Percentiles rank a stretch among this genome's conserved stretches.
These are phyloP conservation scores for Axea sp. DNA, from an alignment of 2,888 invertebrate genomes.

Conservation along the genomic window DNA sequence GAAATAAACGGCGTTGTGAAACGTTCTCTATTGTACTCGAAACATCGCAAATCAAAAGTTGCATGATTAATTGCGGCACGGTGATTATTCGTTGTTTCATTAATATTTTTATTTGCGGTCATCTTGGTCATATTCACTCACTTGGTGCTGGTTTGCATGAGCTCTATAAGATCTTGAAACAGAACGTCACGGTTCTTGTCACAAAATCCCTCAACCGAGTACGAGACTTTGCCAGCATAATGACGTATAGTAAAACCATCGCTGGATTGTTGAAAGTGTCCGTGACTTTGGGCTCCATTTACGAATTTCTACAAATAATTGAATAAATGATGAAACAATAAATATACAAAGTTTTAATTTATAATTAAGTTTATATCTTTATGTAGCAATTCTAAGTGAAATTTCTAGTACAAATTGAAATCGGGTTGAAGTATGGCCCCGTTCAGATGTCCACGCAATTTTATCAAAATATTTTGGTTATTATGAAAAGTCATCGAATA, in stretches of 20 bases:
- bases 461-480: too few species aligned
- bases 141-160: constrained; percentile 84
- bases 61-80: constrained; percentile 36
- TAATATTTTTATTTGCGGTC: constrained; percentile 38
- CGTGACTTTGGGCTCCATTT: constrained; percentile 80
- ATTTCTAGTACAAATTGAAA: too few species aligned
- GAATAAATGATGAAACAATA: too few species aligned
- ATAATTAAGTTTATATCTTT: too few species aligned
- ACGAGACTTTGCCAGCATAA: constrained; percentile 85
- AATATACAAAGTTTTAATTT: too few species aligned
- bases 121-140: constrained; percentile 71
- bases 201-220: constrained; percentile 84
- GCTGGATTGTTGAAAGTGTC: constrained; percentile 82
- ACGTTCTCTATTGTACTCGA: constrained; percentile 10
- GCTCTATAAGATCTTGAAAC: constrained; percentile 83
- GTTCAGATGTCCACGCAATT: too few species aligned
- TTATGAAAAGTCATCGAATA: too few species aligned
- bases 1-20: constrained; percentile 25
- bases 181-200: constrained; percentile 85
- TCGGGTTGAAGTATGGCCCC: too few species aligned
- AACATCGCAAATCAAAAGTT: constrained; percentile 2
- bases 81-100: constrained; percentile 46
- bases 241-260: constrained; percentile 83
- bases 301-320: constrained; percentile 80
- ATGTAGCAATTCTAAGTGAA: too few species aligned